Evolutionary conservation across 2,888 invertebrate genomes (phyloP), one percentile per base, ranked within the genome.

Genomic region (Strigamia transsilvanica): DNA sequence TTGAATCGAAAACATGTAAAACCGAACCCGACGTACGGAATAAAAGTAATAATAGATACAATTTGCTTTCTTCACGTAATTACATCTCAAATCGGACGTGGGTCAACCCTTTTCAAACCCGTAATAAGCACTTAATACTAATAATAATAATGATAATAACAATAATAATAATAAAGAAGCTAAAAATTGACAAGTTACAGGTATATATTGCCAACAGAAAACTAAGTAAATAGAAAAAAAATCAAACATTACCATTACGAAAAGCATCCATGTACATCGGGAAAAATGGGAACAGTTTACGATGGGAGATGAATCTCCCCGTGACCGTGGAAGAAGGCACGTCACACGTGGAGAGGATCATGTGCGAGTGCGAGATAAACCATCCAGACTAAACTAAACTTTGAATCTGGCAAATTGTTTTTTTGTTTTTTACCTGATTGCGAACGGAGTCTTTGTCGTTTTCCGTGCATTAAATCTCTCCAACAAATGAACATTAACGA

Each of bases 321-420:
- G 32, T 27, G 73, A 27, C 32, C 73, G 32, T 73, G 73, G 73
- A 73, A 73, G 12, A 13, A 73, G 13, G 32, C 23, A 15, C 73
- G 56, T 12, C 32, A 32, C 73, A 73, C 73, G 73, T 73, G 73
- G 73, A 73, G 73, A 73, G 73, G 10, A 73, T 73, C 73, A 73
- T 73, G 32, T 73, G 32, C 73, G 73, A 27, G 73, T 15, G 27
- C 12, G 27, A 73, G 73, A 73, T 23, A 73, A 32, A 73, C 15
- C 5, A 73, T 9, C 56, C 56, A 56, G 56, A 56, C 56, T 18
- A 56, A 56, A 56, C n/a, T 18, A 18, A 18, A 18, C 56, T 56
- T n/a, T n/a, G 18, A 13, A 46, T 56, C 4, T n/a, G 9, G 18
- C 9, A 18, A 56, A 56, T 15, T 15, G 6, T 51, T 42, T 10